These are phyloP conservation scores for Epizoanthus ramosus DNA, from an alignment of 92 coral and sea anemone species.

Conservation along the genomic window DNA sequence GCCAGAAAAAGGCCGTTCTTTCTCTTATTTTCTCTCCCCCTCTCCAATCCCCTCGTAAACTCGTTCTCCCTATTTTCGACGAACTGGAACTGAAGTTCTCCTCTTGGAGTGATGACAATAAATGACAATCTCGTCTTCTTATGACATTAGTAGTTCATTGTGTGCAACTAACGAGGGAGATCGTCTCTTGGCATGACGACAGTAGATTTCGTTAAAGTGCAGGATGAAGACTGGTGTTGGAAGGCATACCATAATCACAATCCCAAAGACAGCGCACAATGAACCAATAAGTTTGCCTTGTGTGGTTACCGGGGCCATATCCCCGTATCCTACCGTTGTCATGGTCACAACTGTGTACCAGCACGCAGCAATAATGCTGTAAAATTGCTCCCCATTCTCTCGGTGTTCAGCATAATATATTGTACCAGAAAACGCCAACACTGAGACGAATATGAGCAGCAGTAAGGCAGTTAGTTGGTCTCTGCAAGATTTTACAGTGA, in stretches of 20 bases:
- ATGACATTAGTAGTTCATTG: background rate
- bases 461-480: conserved; percentile 77
- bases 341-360: conserved; percentile 96
- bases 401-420: conserved; percentile 75
- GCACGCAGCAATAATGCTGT: conserved; percentile 85
- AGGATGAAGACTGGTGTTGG: conserved; percentile 92
- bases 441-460: conserved; percentile 65
- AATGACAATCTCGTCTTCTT: background rate
- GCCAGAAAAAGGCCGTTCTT: too few relatives aligned
- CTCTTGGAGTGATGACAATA: too few relatives aligned
- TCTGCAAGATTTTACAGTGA: conserved; percentile 78
- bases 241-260: conserved; percentile 84
- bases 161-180: background rate
- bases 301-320: conserved; percentile 75
- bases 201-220: conserved; percentile 85
- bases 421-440: conserved; percentile 74
- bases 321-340: conserved; percentile 98
- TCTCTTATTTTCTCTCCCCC: too few relatives aligned
- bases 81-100: too few relatives aligned
- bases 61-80: too few relatives aligned
- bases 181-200: conserved; percentile 43
- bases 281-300: conserved; percentile 86
- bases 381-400: conserved; percentile 64
- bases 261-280: conserved; percentile 85
- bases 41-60: too few relatives aligned